Evolutionary conservation across 1,140 invertebrate genomes (phyloP), one percentile per base, ranked within the genome.

Genomic region (Babylonia areolata): DNA sequence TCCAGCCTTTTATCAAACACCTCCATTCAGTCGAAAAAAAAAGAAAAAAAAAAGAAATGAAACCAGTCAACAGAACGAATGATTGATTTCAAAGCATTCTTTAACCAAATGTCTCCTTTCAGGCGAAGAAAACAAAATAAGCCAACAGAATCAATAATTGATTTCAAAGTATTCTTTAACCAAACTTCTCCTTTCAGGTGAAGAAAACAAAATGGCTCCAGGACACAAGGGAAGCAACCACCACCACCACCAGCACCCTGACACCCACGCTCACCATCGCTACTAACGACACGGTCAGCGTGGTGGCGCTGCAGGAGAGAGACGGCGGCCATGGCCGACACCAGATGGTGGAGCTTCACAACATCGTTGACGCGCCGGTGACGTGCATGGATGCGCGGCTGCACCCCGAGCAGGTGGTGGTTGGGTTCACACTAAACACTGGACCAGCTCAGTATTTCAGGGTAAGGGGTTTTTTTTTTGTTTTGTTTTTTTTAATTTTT

Each of bases 291-390:
- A 80, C 51, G 11, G 87, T 90, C 37, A 51, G 82, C 46, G 28
- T 84, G 71, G 23, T 23, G 35, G n/a, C 20, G 12, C n/a, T 90
- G 35, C 85, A 88, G 80, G 54, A 37, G 28, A 80, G 85, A 42
- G 64, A 78, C 17, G 15, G 33, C 20, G 39, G 15, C 75, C 9
- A 6, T 6, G 3, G 1, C 37, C 35, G 28, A 17, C 40, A 40
- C 20, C 83, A 85, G 33, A 39, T 88, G 84, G 86, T 85, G 35
- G 90, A 92, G 54, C 84, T 92, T 6, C 90, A 92, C 85, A 89
- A 91, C 82, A 79, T 90, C 42, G 87, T 89, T 75, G 89, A 89
- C 77, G 87, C 87, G 35, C 83, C 87, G 69, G 85, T 92, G 46
- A 88, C 87, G 17, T 88, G 87, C 78, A 54, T 92, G 15, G 91